These are phyloP conservation scores for Homalodisca vitripennis DNA, from an alignment of 1,140 invertebrate genomes.

Conservation along the genomic window DNA sequence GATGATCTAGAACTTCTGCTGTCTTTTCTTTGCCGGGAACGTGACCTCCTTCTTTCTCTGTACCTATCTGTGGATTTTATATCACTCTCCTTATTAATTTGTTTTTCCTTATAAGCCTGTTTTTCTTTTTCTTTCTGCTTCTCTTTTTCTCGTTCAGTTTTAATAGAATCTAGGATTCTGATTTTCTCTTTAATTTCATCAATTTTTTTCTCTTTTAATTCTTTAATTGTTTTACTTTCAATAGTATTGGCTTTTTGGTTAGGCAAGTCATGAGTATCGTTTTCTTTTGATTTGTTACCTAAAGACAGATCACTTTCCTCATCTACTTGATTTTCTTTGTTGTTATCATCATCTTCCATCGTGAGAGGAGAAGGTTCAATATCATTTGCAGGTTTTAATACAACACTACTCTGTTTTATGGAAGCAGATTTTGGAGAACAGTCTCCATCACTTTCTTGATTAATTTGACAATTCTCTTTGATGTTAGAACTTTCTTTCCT, in stretches of 20 bases:
- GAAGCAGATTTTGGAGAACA: too few species aligned
- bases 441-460: too few species aligned
- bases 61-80: slow-evolving; percentile 25
- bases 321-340: slow-evolving; percentile 18
- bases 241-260: too few species aligned
- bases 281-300: background rate
- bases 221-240: background rate
- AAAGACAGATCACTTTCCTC: background rate
- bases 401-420: too few species aligned
- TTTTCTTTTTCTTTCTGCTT: slow-evolving; percentile 18
- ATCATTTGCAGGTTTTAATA: too few species aligned
- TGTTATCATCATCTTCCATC: slow-evolving; percentile 1
- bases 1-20: slow-evolving; percentile 6
- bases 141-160: slow-evolving; percentile 21
- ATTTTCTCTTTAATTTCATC: slow-evolving; percentile 15
- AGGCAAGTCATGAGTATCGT: background rate
- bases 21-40: slow-evolving; percentile 11
- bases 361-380: slow-evolving; percentile 19
- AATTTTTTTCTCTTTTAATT: slow-evolving; percentile 12
- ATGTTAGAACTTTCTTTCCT: too few species aligned
- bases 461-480: too few species aligned
- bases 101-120: slow-evolving; percentile 5
- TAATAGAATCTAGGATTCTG: slow-evolving; percentile 16
- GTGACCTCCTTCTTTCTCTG: background rate
- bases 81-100: slow-evolving; percentile 19